Evolutionary conservation across 2,888 invertebrate genomes (phyloP).

Genomic region (Leptopilina syphax): DNA sequence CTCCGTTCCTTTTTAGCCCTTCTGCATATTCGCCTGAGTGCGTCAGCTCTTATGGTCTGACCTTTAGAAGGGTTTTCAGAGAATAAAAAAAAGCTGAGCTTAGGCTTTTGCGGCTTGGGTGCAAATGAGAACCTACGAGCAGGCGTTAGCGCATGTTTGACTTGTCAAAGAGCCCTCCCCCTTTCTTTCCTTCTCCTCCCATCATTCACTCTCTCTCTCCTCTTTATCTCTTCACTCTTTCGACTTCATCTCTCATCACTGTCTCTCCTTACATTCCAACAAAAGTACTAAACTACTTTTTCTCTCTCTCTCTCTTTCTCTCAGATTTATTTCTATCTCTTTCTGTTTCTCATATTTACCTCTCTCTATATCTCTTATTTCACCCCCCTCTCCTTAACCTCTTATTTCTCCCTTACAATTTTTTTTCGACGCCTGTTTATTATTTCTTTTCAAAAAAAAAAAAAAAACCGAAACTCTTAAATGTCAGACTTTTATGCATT

Average conservation of each 20-base stretch:
- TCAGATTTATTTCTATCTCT: too few species aligned
- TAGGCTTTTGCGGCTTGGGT: slow-evolving; percentile 46
- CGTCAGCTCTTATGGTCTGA: slow-evolving; percentile 22
- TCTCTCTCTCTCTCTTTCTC: too few species aligned
- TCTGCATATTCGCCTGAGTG: slow-evolving; percentile 36
- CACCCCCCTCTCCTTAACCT: too few species aligned
- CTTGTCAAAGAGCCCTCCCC: slow-evolving; percentile 63
- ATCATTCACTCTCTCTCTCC: background rate
- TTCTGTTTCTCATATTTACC: too few species aligned
- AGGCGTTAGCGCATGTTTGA: slow-evolving; percentile 66
- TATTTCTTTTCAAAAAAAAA: background rate
- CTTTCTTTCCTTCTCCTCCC: slow-evolving; percentile 7
- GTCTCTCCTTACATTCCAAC: slow-evolving; percentile 4
- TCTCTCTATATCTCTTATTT: too few species aligned
- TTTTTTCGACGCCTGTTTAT: background rate
- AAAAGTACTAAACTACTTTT: background rate
- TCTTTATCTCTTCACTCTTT: background rate
- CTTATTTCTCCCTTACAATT: too few species aligned
- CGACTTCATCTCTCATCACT: slow-evolving; percentile 13
- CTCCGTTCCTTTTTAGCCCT: slow-evolving; percentile 31
- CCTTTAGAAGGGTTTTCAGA: slow-evolving; percentile 28
- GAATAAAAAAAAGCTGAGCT: slow-evolving; percentile 43
- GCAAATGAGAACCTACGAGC: slow-evolving; percentile 47
- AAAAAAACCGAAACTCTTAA: background rate
- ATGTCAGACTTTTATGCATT: too few species aligned